Conservation (phyloP, 1,140 invertebrate genomes). For the Drosophila setifemur region DNA sequence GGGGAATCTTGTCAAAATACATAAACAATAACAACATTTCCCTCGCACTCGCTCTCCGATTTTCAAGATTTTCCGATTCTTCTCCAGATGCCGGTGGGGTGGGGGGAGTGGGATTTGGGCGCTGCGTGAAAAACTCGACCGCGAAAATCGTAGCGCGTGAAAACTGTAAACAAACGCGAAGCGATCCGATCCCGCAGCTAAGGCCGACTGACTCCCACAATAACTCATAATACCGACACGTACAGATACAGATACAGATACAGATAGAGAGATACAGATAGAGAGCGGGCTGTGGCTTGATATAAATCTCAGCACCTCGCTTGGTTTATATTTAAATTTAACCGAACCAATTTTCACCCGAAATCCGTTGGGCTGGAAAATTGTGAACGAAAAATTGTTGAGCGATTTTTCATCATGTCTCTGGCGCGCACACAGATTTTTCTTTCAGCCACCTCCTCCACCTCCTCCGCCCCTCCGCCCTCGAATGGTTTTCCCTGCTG, state of each 20-base stretch:
- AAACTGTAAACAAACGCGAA: slow-evolving; percentile 72
- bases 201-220: slow-evolving; percentile 70
- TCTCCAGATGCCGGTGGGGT: not conserved
- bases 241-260: slow-evolving; percentile 19
- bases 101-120: slow-evolving; percentile 1
- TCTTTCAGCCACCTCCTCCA: slow-evolving; percentile 56
- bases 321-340: slow-evolving; percentile 76
- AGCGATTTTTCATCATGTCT: slow-evolving; percentile 78
- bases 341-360: slow-evolving; percentile 43
- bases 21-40: slow-evolving; percentile 81
- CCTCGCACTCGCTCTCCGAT: slow-evolving; percentile 64
- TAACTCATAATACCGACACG: slow-evolving; percentile 66
- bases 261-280: slow-evolving; percentile 20
- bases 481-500: not conserved
- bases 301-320: slow-evolving; percentile 70
- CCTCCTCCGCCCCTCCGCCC: not conserved
- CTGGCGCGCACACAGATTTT: slow-evolving; percentile 50
- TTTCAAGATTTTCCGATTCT: too few relatives aligned
- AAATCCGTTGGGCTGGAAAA: slow-evolving; percentile 56
- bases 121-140: slow-evolving; percentile 75
- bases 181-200: slow-evolving; percentile 57
- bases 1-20: slow-evolving; percentile 78
- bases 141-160: slow-evolving; percentile 77
- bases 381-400: slow-evolving; percentile 79
- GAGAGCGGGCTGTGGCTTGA: slow-evolving; percentile 15